These are phyloP conservation scores for Terrapene triunguis DNA, from an alignment of 2,113 vertebrate genomes.

Conservation along the genomic window DNA sequence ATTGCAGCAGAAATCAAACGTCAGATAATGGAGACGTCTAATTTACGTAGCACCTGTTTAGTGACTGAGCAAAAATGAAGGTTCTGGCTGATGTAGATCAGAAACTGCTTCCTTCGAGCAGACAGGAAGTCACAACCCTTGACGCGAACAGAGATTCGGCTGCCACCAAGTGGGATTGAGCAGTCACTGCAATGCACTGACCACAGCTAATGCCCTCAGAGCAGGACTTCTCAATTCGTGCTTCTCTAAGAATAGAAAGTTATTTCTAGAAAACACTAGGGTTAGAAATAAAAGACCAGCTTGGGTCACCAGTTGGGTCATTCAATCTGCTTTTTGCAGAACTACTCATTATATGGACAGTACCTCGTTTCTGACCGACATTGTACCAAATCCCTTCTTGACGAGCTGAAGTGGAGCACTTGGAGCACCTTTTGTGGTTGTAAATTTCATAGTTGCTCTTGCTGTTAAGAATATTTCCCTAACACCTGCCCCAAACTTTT, in stretches of 20 bases:
- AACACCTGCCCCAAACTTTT: not conserved
- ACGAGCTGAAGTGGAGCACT: not conserved
- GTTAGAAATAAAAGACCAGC: not conserved
- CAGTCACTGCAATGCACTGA: not conserved
- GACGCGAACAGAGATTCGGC: not conserved
- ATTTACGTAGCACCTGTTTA: not conserved
- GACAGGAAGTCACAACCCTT: conserved; percentile 11
- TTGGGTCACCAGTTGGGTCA: not conserved
- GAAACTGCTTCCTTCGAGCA: conserved; percentile 16
- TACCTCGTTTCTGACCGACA: not conserved
- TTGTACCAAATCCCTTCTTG: not conserved
- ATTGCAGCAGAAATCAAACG: not conserved
- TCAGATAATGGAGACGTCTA: not conserved
- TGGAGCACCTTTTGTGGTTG: not conserved
- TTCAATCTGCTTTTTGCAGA: not conserved
- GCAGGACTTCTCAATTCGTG: not conserved
- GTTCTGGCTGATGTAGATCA: not conserved
- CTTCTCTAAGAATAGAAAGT: not conserved
- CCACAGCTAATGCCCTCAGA: not conserved
- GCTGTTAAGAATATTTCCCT: not conserved
- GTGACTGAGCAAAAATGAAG: not conserved
- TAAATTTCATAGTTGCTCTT: not conserved
- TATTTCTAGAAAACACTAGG: not conserved
- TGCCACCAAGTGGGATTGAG: not conserved
- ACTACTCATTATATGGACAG: not conserved